These are phyloP conservation scores for Bos javanicus DNA, from an alignment of 2,113 vertebrate genomes.

Conservation along the genomic window DNA sequence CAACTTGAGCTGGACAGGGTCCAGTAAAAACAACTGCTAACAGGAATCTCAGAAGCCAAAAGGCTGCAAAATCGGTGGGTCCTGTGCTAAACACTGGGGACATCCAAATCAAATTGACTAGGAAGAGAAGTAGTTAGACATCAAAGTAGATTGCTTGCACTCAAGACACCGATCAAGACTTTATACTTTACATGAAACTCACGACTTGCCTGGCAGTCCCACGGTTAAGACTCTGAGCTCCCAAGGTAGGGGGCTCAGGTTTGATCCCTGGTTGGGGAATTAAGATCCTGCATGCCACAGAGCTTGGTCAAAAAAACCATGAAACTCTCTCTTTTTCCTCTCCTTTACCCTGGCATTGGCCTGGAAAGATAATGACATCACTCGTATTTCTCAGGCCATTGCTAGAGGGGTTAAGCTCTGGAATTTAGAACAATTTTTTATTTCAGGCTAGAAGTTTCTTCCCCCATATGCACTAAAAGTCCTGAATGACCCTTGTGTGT, in stretches of 20 bases:
- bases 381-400: neutral
- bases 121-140: neutral
- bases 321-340: neutral
- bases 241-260: neutral
- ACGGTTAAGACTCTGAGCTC: neutral
- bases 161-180: neutral
- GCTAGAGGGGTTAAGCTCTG: neutral
- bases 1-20: neutral
- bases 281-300: neutral
- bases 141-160: neutral
- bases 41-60: neutral
- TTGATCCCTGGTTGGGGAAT: neutral
- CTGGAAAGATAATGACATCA: neutral
- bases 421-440: neutral
- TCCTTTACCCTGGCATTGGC: neutral
- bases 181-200: neutral
- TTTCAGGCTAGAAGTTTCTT: neutral
- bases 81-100: neutral
- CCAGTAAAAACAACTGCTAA: neutral
- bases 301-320: neutral
- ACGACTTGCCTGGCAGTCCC: neutral
- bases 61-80: neutral
- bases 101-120: neutral
- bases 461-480: neutral
- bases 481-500: neutral